Base-by-base conservation (phyloP, 2,113 vertebrate species). In the rat (Rattus norvegicus) region DNA sequence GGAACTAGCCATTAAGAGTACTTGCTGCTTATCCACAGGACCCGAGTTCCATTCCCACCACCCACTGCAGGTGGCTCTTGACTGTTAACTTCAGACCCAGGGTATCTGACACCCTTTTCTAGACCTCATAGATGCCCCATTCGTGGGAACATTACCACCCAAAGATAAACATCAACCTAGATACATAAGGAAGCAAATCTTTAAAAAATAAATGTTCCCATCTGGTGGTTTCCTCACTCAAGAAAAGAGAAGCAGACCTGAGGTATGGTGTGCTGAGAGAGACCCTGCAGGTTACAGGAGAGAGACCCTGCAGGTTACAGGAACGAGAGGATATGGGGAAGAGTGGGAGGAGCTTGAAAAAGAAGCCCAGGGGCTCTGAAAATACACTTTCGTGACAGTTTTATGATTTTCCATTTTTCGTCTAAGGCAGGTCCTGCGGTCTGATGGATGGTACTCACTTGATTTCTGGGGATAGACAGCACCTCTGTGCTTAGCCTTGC, bases 401-500 rank as follows among this genome's bases (percentile, higher is more conserved):
- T 84, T 56, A 90, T 56, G 67, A 47, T 95, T 94, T 87, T 81
- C 90, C 63, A 28, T 96, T 95, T 43, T 67, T 79, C 90, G 33
- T 72, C 11, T 1, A 0, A 1, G 28, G 28, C 65, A 56, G 39
- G 75, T 49, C 56, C 95, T 95, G 1, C 39, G 43, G 63, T 94
- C 92, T 90, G 92, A 93, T 28, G 73, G 85, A 75, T 49, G 63
- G 75, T 65, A 81, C 73, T 49, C 75, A 6, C 17, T 87, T 72
- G 80, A 75, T 92, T 88, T 92, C 81, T 13, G 4, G 56, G 69
- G 47, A 77, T 76, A 26, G 4, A 86, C 92, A 70, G 14, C 10
- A 47, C 65, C 52, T 91, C 67, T 24, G 13, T 14, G 39, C 22
- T 95, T 61, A 93, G 49, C 61, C 33, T 77, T 63, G 24, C 30